These are phyloP conservation scores for Sisor rabdophorus DNA, from an alignment of 2,113 vertebrate species.

Conservation along the genomic window DNA sequence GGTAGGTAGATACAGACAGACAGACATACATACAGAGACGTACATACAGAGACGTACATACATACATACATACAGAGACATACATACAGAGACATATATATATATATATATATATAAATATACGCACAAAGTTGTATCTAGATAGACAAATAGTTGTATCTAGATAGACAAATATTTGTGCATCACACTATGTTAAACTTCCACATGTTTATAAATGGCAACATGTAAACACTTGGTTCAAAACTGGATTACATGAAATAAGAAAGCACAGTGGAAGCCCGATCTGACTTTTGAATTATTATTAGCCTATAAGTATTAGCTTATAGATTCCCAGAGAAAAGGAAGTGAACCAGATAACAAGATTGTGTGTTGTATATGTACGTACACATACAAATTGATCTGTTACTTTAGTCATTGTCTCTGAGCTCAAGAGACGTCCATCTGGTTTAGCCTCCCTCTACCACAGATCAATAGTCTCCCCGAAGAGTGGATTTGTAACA, in stretches of 20 bases:
- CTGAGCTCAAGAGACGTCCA: constrained; percentile 42
- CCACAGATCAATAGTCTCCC: constrained; percentile 43
- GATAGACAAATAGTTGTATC: background rate
- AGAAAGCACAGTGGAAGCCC: background rate
- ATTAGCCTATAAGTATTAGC: background rate
- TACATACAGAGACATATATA: too few relatives aligned
- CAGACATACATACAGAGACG: too few relatives aligned
- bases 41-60: too few relatives aligned
- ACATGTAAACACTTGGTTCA: background rate
- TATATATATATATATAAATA: too few relatives aligned
- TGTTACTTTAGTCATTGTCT: constrained; percentile 53
- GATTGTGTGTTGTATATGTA: constrained; percentile 39
- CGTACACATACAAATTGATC: constrained; percentile 40
- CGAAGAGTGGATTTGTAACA: constrained; percentile 23
- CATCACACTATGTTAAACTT: background rate
- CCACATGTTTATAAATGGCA: background rate
- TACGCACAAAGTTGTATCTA: background rate
- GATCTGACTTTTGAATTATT: background rate
- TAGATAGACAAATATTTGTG: background rate
- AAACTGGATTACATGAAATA: background rate
- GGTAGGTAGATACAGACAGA: too few relatives aligned
- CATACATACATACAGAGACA: too few relatives aligned
- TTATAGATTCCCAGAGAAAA: background rate
- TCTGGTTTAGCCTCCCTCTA: constrained; percentile 44
- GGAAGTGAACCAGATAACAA: background rate